phyloP scores from a whole-genome alignment of 1,140 invertebrate genomes.

The Phymastichus coffea region DNA sequence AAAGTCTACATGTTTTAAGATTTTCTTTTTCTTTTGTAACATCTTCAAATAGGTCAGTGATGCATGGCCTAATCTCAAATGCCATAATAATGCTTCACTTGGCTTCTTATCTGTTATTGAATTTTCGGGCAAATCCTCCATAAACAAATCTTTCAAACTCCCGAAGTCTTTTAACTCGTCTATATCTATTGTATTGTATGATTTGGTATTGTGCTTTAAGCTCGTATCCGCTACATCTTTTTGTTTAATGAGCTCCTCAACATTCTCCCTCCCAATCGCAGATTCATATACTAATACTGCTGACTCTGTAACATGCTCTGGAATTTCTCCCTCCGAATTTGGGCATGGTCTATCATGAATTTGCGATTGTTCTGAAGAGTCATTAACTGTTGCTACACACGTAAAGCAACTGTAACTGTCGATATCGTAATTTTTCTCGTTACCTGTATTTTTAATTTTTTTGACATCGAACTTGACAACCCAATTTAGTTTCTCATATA shows the following conservation, averaged over 20 bases:
- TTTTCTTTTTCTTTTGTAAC: slow-evolving; percentile 32
- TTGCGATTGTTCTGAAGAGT: slow-evolving; percentile 24
- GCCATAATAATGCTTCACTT: slow-evolving; percentile 33
- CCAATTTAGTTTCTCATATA: slow-evolving; percentile 31
- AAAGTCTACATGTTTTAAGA: too few species aligned
- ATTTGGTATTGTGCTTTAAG: too few species aligned
- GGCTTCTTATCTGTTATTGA: slow-evolving; percentile 9
- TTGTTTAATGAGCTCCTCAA: slow-evolving; percentile 11
- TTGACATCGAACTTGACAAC: slow-evolving; percentile 24
- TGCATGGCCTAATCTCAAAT: slow-evolving; percentile 33
- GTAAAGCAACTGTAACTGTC: not conserved
- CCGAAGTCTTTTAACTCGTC: slow-evolving; percentile 6
- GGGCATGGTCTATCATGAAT: slow-evolving; percentile 8
- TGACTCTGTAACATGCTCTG: not conserved
- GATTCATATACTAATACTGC: too few species aligned
- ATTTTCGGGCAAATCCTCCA: slow-evolving; percentile 7
- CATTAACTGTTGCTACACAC: not conserved
- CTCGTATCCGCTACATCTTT: too few species aligned
- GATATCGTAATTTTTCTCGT: not conserved
- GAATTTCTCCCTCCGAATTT: slow-evolving; percentile 24
- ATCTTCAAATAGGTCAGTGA: slow-evolving; percentile 32
- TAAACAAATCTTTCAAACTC: slow-evolving; percentile 22
- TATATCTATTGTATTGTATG: too few species aligned
- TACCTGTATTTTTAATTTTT: not conserved
- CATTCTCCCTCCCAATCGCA: slow-evolving; percentile 34